Conservation (phyloP, 2,113 vertebrate genomes). For the Xiphophorus maculatus region DNA sequence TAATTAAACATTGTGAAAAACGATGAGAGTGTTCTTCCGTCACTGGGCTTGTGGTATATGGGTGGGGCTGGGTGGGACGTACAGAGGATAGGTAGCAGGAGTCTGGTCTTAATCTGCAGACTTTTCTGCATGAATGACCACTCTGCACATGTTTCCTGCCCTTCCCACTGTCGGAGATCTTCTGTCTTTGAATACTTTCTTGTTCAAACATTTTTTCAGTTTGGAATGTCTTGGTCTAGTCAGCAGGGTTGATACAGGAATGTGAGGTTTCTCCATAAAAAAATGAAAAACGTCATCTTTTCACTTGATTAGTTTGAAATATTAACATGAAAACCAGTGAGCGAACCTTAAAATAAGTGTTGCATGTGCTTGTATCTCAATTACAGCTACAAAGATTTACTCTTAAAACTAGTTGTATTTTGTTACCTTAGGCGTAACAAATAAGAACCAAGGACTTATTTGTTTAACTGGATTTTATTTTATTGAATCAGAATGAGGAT, state of each 20-base stretch:
- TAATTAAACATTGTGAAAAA: conserved; percentile 69
- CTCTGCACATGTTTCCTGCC: background rate
- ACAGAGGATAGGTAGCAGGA: background rate
- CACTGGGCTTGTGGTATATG: background rate
- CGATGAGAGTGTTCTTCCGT: conserved; percentile 21
- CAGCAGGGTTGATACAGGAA: background rate
- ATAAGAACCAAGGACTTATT: too few species aligned
- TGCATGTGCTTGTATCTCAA: too few species aligned
- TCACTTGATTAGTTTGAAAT: too few species aligned
- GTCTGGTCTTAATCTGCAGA: background rate
- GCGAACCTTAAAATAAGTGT: too few species aligned
- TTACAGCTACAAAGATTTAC: too few species aligned
- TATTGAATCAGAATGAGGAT: background rate
- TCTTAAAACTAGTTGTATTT: too few species aligned
- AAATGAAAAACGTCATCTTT: background rate
- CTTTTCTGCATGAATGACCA: background rate
- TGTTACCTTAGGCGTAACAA: too few species aligned
- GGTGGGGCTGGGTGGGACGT: background rate
- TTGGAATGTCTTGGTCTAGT: background rate
- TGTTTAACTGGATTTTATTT: background rate
- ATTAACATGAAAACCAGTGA: too few species aligned
- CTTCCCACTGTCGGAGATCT: background rate
- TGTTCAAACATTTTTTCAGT: background rate
- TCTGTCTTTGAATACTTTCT: background rate
- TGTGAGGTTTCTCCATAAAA: background rate